A percentile compares a stretch with the other conserved stretches of the same genome.
Conservation (phyloP, 1,140 invertebrate species). For the Heliconius melpomene region DNA sequence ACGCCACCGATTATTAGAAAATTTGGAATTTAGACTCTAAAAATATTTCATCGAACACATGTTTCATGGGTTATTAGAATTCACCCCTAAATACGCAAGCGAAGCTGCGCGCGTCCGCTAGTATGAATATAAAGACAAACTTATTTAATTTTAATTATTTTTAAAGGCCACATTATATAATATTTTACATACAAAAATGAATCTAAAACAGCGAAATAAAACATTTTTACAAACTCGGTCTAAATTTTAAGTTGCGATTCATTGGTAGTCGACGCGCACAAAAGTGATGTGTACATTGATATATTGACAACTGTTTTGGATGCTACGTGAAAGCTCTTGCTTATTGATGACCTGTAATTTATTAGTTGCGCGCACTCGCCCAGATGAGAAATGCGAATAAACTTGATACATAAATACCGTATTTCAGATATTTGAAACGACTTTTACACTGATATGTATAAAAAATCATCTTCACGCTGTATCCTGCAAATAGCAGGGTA, state of each 20-base stretch:
- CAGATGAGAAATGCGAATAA: constrained; percentile 44
- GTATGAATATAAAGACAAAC: too few species aligned
- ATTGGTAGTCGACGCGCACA: constrained; percentile 35
- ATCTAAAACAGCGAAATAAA: background rate
- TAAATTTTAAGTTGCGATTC: constrained; percentile 3
- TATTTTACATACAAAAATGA: background rate
- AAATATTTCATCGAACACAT: too few species aligned
- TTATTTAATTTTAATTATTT: too few species aligned
- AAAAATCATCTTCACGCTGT: too few species aligned
- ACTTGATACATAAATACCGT: constrained; percentile 42
- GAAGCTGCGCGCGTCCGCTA: too few species aligned
- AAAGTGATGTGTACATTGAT: constrained; percentile 43
- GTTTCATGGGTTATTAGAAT: too few species aligned
- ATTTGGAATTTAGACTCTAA: too few species aligned
- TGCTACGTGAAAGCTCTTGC: constrained; percentile 42
- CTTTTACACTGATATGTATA: background rate
- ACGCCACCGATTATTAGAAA: too few species aligned
- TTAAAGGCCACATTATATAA: too few species aligned
- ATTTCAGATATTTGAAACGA: constrained; percentile 30
- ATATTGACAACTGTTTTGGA: constrained; percentile 42
- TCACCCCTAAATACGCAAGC: too few species aligned
- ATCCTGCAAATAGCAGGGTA: too few species aligned
- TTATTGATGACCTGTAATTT: constrained; percentile 48
- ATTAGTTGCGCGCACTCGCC: constrained; percentile 45
- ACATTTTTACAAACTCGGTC: background rate